These are phyloP conservation scores for Hapalemur alaotrensis DNA, from an alignment of 2,797 vertebrate species.

Conservation along the genomic window DNA sequence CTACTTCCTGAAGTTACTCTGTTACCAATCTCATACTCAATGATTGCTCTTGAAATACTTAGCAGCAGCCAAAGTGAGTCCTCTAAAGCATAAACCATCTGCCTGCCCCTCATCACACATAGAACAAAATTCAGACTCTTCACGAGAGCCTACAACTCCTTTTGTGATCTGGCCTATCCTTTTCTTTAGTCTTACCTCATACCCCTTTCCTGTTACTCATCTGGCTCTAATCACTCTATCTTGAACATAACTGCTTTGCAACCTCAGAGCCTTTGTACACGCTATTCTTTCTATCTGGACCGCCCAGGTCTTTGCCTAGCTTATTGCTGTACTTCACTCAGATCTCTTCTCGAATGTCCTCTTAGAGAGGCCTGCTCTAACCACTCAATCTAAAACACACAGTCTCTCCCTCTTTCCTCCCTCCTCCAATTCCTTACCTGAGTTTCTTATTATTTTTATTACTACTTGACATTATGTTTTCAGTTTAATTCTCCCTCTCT, in stretches of 20 bases:
- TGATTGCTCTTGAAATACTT: conserved; percentile 24
- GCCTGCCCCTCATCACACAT: not conserved
- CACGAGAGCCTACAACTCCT: not conserved
- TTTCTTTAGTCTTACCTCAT: not conserved
- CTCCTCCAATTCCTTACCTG: not conserved
- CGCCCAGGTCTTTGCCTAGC: not conserved
- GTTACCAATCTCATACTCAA: not conserved
- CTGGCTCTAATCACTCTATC: not conserved
- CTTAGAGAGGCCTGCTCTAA: not conserved
- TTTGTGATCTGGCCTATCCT: not conserved
- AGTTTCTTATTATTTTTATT: not conserved
- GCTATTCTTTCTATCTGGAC: not conserved
- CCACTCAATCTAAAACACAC: not conserved
- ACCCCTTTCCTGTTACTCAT: not conserved
- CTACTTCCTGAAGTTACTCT: not conserved
- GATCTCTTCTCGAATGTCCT: not conserved
- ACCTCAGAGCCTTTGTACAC: not conserved
- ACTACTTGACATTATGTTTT: not conserved
- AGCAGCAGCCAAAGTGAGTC: not conserved
- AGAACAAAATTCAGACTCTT: not conserved
- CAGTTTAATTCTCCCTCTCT: not conserved
- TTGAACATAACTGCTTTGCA: not conserved
- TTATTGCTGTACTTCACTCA: not conserved
- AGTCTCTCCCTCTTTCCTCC: not conserved
- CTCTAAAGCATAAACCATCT: not conserved